A percentile compares a stretch with the other conserved stretches of the same genome.
Evolutionary conservation across 92 coral and sea anemone species (phyloP).

Genomic region (Palythoa grandiflora): DNA sequence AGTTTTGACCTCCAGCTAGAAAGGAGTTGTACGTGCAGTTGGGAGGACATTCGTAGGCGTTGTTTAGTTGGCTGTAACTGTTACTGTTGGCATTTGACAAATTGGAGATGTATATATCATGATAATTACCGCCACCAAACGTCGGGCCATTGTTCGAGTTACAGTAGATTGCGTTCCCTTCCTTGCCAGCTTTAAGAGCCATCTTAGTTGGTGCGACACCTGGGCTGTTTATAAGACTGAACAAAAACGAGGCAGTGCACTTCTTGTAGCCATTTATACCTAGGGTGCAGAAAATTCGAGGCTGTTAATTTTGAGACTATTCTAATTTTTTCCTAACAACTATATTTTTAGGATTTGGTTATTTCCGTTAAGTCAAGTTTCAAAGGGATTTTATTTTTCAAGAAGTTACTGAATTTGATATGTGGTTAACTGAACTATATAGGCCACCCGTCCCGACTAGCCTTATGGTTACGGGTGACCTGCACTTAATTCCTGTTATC

Average conservation of each 20-base stretch:
- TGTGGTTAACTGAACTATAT: too few relatives aligned
- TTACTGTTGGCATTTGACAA: slow-evolving; percentile 31
- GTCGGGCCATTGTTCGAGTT: slow-evolving; percentile 52
- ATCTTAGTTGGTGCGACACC: slow-evolving; percentile 59
- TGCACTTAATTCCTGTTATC: too few relatives aligned
- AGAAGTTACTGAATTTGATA: too few relatives aligned
- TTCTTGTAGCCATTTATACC: slow-evolving; percentile 24
- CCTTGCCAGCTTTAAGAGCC: slow-evolving; percentile 28
- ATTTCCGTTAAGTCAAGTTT: too few relatives aligned
- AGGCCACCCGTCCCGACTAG: too few relatives aligned
- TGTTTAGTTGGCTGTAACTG: slow-evolving; percentile 35
- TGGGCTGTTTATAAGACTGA: slow-evolving; percentile 67
- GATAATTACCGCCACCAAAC: slow-evolving; percentile 53
- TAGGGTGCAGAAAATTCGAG: neutral
- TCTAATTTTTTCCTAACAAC: too few relatives aligned
- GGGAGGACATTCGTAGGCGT: slow-evolving; percentile 59
- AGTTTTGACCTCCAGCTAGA: slow-evolving; percentile 48
- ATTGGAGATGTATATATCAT: slow-evolving; percentile 51
- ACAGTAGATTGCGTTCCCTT: slow-evolving; percentile 59
- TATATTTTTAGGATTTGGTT: too few relatives aligned
- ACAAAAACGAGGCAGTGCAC: slow-evolving; percentile 64
- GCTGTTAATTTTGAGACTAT: too few relatives aligned
- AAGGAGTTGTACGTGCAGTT: slow-evolving; percentile 48
- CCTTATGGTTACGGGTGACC: too few relatives aligned
- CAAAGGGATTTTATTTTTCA: too few relatives aligned